Evolutionary conservation across 23 tunicate genomes (phyloP).

Genomic region (Phallusia fumigata): DNA sequence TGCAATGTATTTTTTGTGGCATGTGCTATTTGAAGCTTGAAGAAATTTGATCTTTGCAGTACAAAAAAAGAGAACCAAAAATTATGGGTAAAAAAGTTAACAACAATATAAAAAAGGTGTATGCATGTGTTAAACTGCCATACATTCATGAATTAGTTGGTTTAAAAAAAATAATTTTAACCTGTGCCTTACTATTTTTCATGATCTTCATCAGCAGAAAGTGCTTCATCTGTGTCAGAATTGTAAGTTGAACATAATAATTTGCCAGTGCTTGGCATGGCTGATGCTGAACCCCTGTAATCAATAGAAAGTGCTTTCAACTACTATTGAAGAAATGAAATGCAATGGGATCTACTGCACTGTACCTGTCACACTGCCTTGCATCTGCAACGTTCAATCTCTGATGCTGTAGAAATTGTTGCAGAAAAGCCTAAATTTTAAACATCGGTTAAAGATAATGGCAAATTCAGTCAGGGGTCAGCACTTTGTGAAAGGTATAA

Average conservation of each 20-base stretch:
- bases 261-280: neutral
- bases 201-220: conserved; percentile 59
- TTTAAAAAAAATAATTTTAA: too few species aligned
- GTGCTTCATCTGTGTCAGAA: conserved; percentile 74
- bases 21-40: too few species aligned
- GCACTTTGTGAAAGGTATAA: too few species aligned
- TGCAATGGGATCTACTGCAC: neutral
- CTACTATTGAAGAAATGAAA: too few species aligned
- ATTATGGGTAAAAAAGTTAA: too few species aligned
- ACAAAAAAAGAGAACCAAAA: too few species aligned
- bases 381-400: neutral
- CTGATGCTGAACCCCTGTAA: neutral
- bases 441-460: too few species aligned
- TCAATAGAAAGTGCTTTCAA: neutral
- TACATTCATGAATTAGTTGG: too few species aligned
- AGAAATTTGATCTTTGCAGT: too few species aligned
- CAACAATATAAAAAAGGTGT: too few species aligned
- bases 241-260: conserved; percentile 17
- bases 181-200: conserved; percentile 5
- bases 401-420: neutral
- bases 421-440: neutral
- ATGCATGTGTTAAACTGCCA: too few species aligned
- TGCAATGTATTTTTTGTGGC: neutral
- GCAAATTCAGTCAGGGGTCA: too few species aligned
- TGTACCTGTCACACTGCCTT: neutral